A percentile compares a stretch with the other conserved stretches of the same genome.
These are phyloP conservation scores for Ditula angustiorana DNA, from an alignment of 2,888 invertebrate species.

Conservation along the genomic window DNA sequence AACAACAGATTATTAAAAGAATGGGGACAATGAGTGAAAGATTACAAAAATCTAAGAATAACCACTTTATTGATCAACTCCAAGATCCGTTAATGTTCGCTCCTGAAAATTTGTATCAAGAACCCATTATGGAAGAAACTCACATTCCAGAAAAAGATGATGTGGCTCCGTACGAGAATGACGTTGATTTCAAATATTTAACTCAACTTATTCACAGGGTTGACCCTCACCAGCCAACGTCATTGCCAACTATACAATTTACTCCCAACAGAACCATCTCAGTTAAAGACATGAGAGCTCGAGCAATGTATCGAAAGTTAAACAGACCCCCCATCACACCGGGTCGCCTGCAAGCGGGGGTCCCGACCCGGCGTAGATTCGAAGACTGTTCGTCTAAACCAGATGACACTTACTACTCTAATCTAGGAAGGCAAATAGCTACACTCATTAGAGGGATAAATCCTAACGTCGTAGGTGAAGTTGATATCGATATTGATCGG, in stretches of 20 bases:
- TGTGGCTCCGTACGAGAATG: constrained; percentile 46
- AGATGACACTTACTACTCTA: constrained; percentile 66
- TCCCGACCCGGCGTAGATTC: background rate
- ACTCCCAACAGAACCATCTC: constrained; percentile 37
- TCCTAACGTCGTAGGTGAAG: constrained; percentile 53
- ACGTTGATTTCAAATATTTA: constrained; percentile 73
- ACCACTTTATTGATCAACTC: background rate
- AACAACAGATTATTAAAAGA: background rate
- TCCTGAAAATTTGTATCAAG: background rate
- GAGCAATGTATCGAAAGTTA: background rate
- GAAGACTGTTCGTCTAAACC: constrained; percentile 37
- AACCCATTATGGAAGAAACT: background rate
- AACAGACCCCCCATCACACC: constrained; percentile 9
- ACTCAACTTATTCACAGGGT: constrained; percentile 71
- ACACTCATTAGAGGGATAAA: constrained; percentile 67
- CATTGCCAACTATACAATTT: constrained; percentile 45
- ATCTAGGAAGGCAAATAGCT: constrained; percentile 75
- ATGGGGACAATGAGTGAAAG: background rate
- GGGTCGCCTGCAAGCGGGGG: constrained; percentile 7
- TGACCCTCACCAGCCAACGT: constrained; percentile 54
- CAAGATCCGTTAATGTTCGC: background rate
- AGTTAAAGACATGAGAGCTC: background rate
- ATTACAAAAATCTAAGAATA: background rate
- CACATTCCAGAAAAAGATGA: constrained; percentile 35
- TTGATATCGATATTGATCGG: constrained; percentile 58